Evolutionary conservation across 1,140 invertebrate species (phyloP), one percentile per base, ranked within the genome.

Genomic region (Teleopsis dalmanni): DNA sequence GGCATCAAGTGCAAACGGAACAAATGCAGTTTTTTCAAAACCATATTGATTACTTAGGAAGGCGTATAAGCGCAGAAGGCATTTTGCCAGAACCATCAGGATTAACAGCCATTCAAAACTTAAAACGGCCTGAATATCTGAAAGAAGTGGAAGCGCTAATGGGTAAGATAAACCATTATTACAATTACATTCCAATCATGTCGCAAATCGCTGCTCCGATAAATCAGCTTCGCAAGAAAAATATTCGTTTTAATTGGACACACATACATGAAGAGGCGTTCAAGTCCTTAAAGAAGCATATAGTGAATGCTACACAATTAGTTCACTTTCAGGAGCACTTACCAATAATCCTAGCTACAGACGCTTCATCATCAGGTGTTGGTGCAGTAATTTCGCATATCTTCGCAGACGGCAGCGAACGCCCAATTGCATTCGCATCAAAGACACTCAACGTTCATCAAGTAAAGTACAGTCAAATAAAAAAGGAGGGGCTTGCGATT

Each of bases 401-500:
- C n/a, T n/a, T n/a, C n/a, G n/a, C n/a, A n/a, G n/a, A n/a, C n/a
- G n/a, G n/a, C n/a, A n/a, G n/a, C n/a, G n/a, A n/a, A n/a, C n/a
- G n/a, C n/a, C n/a, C n/a, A n/a, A n/a, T n/a, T n/a, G n/a, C n/a
- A n/a, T n/a, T n/a, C n/a, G n/a, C n/a, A n/a, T n/a, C n/a, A n/a
- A n/a, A n/a, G n/a, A n/a, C n/a, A n/a, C n/a, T n/a, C n/a, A n/a
- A n/a, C n/a, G n/a, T n/a, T n/a, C 55, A 55, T 21, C 53, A 67
- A 42, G 23, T 54, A 14, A 46, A 50, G 2, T 71, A 68, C 37
- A 48, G 51, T 14, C 58, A 57, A 36, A 57, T 55, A 11, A 57
- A 62, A 46, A 71, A 71, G 52, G 75, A 78, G 64, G 62, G 61
- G 31, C 55, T 76, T 27, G 68, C 74, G 1, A 62, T 77, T 18